Percentiles rank a stretch among this genome's conserved stretches.
Evolutionary conservation across 2,113 vertebrate species (phyloP).

Genomic region (Malurus alboscapulatus): DNA sequence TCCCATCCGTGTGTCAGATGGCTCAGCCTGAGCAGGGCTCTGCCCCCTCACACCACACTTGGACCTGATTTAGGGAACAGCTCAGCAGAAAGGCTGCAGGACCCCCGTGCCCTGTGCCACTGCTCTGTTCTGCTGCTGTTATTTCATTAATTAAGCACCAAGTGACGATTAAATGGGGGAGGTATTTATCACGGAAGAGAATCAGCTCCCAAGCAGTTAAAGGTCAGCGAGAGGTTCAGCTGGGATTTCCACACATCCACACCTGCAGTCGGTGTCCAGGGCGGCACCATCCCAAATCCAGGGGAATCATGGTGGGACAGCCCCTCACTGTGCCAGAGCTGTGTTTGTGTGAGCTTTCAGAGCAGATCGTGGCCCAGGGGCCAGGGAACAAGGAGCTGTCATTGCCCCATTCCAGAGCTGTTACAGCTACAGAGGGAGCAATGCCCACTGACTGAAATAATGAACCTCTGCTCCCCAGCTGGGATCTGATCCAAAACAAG

Average conservation of each 20-base stretch:
- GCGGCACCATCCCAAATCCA: accelerated
- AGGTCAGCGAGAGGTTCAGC: background rate
- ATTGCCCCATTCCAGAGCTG: background rate
- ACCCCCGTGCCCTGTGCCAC: slow-evolving; percentile 54
- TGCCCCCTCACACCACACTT: background rate
- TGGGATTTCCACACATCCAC: background rate
- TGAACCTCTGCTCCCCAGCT: background rate
- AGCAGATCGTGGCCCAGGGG: accelerated
- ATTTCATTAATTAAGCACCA: slow-evolving; percentile 66
- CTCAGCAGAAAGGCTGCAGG: slow-evolving; percentile 24
- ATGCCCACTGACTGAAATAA: background rate
- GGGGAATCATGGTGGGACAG: accelerated
- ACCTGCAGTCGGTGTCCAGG: accelerated
- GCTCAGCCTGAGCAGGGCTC: background rate
- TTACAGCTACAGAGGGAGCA: background rate
- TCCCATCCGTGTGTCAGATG: accelerated
- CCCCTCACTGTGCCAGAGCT: accelerated
- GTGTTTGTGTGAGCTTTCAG: accelerated
- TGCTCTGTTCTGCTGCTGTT: slow-evolving; percentile 34
- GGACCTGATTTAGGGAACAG: slow-evolving; percentile 52
- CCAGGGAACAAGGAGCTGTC: accelerated
- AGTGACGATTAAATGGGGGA: slow-evolving; percentile 36
- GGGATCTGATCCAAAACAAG: background rate
- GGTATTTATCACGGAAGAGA: background rate
- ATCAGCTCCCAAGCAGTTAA: background rate